A percentile compares a stretch with the other conserved stretches of the same genome.
Evolutionary conservation across 2,113 vertebrate species (phyloP).

Genomic region (Aplodontia rufa): DNA sequence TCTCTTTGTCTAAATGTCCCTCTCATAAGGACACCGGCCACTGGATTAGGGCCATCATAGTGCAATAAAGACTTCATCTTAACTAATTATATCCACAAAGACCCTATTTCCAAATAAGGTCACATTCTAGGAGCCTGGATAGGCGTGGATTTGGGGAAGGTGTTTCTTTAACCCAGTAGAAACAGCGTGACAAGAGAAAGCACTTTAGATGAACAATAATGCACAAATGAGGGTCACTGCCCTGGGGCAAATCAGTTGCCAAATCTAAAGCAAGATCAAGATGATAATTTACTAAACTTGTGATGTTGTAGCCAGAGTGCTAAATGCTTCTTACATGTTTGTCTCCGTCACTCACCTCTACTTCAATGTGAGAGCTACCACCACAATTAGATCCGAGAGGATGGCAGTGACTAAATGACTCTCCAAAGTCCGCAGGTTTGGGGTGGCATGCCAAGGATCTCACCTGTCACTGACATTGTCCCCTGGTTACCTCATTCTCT

Average conservation of each 20-base stretch:
- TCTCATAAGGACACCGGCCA: background rate
- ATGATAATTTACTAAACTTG: background rate
- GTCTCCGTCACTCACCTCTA: background rate
- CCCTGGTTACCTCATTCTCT: background rate
- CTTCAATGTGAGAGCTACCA: background rate
- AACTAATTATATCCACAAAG: background rate
- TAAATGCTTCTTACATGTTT: background rate
- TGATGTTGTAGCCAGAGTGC: background rate
- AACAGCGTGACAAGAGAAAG: background rate
- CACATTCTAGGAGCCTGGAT: background rate
- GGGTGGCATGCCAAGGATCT: too few species aligned
- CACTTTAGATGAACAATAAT: background rate
- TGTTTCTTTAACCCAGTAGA: background rate
- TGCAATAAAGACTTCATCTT: background rate
- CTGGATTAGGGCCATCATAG: background rate
- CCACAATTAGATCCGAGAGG: background rate
- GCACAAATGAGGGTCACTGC: background rate
- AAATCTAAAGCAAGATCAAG: background rate
- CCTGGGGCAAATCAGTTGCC: background rate
- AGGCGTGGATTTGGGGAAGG: background rate
- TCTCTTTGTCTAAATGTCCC: background rate
- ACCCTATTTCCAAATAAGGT: background rate
- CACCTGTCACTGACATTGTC: background rate
- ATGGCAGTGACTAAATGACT: background rate
- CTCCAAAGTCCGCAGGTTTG: background rate